Evolutionary conservation across 1,140 invertebrate species (phyloP), one percentile per base, ranked within the genome.

Genomic region (Drosophila teissieri): DNA sequence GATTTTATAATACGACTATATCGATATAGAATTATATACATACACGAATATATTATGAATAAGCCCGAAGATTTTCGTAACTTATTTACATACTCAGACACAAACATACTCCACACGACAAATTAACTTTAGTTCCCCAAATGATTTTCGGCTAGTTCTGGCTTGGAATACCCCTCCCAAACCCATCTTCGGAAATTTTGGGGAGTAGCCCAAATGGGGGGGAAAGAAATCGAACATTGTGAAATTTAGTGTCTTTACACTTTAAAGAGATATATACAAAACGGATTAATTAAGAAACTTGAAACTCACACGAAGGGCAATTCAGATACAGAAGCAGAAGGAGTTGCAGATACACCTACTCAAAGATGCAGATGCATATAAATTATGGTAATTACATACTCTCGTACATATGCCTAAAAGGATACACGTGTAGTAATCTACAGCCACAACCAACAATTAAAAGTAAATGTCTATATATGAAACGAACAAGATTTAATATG

Each of bases 391-490:
- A 54, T 65, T 73, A 86, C 78, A 76, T 75, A 75, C 73, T 75
- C 73, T 88, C 82, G 83, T 88, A 83, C 58, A 79, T 86, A 83
- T 76, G 83, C 83, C 83, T 86, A 83, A 88, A 86, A 86, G 83
- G 85, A 90, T 88, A 84, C 83, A 84, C 80, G 52, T 89, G 67
- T 89, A 90, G 85, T 90, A 80, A 98, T 98, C 98, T 98, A 98
- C 75, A 97, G 98, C 93, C 73, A 97, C 98, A 93, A 77, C 63
- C 57, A 79, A 89, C 65, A 57, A 77, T 80, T 77, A 88, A 72
- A 89, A 83, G 80, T 88, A 84, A 88, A 88, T 88, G 83, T 86
- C 83, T 86, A 86, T 83, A 79, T 80, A 80, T 72, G 53, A 60
- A 77, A 58, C 54, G 65, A 69, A 57, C 34, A 64, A 56, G 44